Conservation (phyloP, 1,140 invertebrate genomes). For the Nasonia longicornis region DNA sequence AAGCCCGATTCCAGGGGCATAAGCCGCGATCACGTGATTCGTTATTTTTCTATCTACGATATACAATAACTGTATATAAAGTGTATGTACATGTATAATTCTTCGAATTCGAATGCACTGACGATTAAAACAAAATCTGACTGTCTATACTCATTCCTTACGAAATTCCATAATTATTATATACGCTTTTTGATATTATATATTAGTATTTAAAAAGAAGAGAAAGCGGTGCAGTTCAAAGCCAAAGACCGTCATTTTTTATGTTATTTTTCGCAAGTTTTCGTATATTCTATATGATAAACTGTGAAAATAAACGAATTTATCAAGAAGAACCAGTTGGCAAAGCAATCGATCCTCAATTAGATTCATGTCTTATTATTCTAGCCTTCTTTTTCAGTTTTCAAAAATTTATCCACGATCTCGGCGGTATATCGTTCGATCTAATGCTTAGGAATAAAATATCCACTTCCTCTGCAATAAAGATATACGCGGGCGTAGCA, state of each 20-base stretch:
- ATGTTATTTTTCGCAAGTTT: neutral
- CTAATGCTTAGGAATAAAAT: too few species aligned
- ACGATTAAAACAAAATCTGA: conserved; percentile 10
- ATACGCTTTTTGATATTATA: neutral
- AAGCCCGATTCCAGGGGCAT: neutral
- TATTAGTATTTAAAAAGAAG: neutral
- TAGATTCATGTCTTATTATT: too few species aligned
- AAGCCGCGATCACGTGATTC: conserved; percentile 21
- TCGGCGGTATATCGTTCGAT: neutral
- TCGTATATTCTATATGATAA: too few species aligned
- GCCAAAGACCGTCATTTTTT: conserved; percentile 18
- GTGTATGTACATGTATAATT: conserved; percentile 30
- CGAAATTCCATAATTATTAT: neutral
- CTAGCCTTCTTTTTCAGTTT: too few species aligned
- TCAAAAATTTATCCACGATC: neutral
- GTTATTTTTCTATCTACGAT: conserved; percentile 42
- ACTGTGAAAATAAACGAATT: too few species aligned
- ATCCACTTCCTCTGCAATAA: too few species aligned
- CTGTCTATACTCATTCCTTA: neutral
- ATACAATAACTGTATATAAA: conserved; percentile 37
- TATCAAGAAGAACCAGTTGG: too few species aligned
- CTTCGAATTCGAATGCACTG: conserved; percentile 40
- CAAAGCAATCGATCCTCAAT: too few species aligned
- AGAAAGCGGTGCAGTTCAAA: neutral
- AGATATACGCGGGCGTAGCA: too few species aligned